Evolutionary conservation across 2,113 vertebrate species (phyloP).

Genomic region (Oceanodroma tethys): DNA sequence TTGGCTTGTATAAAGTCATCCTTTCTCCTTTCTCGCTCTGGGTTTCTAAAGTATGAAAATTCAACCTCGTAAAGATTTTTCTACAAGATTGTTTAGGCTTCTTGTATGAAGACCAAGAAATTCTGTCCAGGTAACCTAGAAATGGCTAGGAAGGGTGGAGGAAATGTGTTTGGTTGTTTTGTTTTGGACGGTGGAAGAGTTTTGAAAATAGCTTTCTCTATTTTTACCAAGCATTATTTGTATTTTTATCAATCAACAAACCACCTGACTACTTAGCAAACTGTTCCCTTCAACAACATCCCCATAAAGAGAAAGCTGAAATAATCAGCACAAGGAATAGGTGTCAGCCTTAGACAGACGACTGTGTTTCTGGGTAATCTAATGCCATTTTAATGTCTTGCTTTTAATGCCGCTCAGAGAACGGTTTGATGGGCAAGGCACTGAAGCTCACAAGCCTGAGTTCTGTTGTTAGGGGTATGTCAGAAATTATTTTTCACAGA

Average conservation of each 20-base stretch:
- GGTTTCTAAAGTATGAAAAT: background rate
- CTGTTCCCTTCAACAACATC: background rate
- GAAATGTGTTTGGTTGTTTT: background rate
- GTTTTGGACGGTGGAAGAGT: background rate
- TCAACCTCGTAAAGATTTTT: background rate
- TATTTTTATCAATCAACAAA: background rate
- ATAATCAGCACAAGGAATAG: background rate
- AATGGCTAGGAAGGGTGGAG: background rate
- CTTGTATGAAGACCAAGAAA: background rate
- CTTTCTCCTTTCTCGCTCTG: background rate
- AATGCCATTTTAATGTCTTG: slow-evolving; percentile 41
- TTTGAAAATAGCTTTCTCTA: background rate
- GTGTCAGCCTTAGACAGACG: slow-evolving; percentile 1
- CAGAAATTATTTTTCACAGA: slow-evolving; percentile 42
- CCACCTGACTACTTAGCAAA: background rate
- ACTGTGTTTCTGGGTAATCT: slow-evolving; percentile 16
- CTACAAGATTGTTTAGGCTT: background rate
- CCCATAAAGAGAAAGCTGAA: background rate
- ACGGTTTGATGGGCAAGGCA: slow-evolving; percentile 41
- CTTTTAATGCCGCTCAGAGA: slow-evolving; percentile 25
- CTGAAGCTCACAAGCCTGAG: background rate
- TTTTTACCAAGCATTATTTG: background rate
- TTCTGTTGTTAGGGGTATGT: slow-evolving; percentile 2
- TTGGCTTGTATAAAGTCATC: background rate
- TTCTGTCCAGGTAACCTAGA: background rate